Conservation (phyloP, 2,113 vertebrate species). For the Pungitius pungitius region DNA sequence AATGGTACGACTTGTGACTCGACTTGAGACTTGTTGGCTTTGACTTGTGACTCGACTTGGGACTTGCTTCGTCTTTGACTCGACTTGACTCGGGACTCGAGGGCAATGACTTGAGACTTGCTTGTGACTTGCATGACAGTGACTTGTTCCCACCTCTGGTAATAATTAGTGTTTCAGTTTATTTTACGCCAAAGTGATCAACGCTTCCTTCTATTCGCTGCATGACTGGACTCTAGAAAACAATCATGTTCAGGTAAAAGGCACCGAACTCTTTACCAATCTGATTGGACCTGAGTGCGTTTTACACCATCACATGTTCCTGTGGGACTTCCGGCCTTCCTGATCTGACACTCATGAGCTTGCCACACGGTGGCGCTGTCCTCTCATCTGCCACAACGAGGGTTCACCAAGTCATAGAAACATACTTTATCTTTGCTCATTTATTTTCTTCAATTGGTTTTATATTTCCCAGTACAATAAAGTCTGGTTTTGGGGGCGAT, state of each 20-base stretch:
- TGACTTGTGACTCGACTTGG: no score
- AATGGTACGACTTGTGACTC: no score
- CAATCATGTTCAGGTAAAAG: background rate
- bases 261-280: background rate
- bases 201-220: background rate
- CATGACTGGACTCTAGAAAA: background rate
- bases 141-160: no score
- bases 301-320: background rate
- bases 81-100: no score
- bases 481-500: no score
- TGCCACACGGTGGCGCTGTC: constrained; percentile 58
- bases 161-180: no score
- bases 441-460: background rate
- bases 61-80: no score
- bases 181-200: background rate
- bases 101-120: no score
- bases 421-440: background rate
- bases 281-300: background rate
- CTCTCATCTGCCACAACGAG: background rate
- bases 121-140: no score
- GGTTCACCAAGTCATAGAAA: background rate
- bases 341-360: background rate
- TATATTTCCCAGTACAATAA: background rate
- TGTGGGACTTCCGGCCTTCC: background rate
- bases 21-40: no score